A percentile compares a stretch with the other conserved stretches of the same genome.
These are phyloP conservation scores for Danio albolineatus DNA, from an alignment of 2,797 vertebrate species.

Conservation along the genomic window DNA sequence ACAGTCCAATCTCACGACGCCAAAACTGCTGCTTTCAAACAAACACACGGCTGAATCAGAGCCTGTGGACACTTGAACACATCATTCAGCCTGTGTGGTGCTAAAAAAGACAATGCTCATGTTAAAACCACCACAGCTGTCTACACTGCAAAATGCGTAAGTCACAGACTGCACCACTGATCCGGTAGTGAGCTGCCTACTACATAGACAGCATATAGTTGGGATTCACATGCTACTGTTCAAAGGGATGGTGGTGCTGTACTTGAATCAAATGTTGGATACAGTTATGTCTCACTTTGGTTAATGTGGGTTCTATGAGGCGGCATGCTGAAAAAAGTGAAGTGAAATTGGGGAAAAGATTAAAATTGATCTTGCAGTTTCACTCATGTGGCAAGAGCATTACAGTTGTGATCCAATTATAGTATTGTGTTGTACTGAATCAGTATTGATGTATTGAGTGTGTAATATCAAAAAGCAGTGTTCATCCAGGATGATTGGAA, in stretches of 20 bases:
- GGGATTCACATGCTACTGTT: not conserved
- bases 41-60: not conserved
- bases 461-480: not conserved
- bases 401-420: not conserved
- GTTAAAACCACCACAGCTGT: conserved; percentile 5
- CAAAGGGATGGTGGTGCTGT: not conserved
- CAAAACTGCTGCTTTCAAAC: not conserved
- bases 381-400: not conserved
- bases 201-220: not conserved
- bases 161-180: not conserved
- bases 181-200: not conserved
- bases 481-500: not conserved
- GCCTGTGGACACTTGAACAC: not conserved
- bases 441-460: not conserved
- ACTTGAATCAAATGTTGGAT: not conserved
- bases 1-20: not conserved
- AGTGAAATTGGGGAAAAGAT: not conserved
- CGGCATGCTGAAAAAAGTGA: not conserved
- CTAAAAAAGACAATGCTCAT: not conserved
- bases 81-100: not conserved
- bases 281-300: not conserved
- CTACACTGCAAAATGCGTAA: not conserved
- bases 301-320: not conserved
- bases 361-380: not conserved
- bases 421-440: not conserved